These are phyloP conservation scores for Tipula lateralis DNA, from an alignment of 2,888 invertebrate genomes.

Conservation along the genomic window DNA sequence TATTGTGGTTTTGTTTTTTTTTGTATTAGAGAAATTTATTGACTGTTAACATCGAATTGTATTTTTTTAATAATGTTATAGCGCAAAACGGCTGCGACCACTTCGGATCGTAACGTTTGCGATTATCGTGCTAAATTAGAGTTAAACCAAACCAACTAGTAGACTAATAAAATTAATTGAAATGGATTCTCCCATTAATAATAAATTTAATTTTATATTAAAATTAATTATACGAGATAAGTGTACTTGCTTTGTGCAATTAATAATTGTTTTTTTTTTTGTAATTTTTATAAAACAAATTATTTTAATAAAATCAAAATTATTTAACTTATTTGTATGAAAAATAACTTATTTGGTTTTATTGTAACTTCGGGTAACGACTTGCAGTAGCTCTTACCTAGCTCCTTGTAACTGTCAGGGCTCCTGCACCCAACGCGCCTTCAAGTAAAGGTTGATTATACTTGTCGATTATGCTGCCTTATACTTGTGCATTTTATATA, in stretches of 20 bases:
- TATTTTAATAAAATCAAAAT: constrained; percentile 19
- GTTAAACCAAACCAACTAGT: not conserved
- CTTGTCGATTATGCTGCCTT: too few relatives aligned
- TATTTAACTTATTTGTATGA: constrained; percentile 1
- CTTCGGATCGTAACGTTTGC: too few relatives aligned
- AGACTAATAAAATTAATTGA: constrained; percentile 19
- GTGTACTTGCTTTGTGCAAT: not conserved
- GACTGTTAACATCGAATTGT: not conserved
- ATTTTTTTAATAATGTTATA: constrained; percentile 3
- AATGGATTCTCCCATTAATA: not conserved
- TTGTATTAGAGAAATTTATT: not conserved
- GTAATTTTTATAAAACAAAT: not conserved
- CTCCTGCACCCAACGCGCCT: too few relatives aligned
- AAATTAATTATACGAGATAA: not conserved
- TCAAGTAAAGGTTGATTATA: too few relatives aligned
- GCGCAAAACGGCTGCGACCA: too few relatives aligned
- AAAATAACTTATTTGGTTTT: not conserved
- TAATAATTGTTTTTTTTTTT: not conserved
- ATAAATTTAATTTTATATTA: constrained; percentile 15
- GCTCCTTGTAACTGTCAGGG: too few relatives aligned
- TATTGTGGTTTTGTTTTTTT: not conserved
- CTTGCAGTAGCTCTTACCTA: too few relatives aligned
- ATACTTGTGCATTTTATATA: too few relatives aligned
- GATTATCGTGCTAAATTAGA: not conserved
- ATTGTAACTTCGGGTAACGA: too few relatives aligned